Base-by-base conservation (phyloP, 2,113 vertebrate species). In the Pavo muticus region DNA sequence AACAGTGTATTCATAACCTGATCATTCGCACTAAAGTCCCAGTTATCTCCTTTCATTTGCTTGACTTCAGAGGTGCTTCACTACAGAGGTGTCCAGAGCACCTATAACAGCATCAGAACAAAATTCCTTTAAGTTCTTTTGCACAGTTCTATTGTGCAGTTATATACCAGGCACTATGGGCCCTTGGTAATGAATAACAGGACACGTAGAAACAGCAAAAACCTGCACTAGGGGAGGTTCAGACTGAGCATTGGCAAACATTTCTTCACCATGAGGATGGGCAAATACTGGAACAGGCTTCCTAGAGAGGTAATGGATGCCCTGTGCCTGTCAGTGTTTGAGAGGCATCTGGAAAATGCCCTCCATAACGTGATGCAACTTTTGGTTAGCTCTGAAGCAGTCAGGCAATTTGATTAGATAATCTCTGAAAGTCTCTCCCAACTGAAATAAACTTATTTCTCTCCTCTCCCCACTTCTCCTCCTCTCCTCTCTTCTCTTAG, bases 1-100 rank as follows among this genome's bases (percentile, higher is more conserved):
- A 96, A 68, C 1, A 15, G 30, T 57, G 25, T 61, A 93, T 91
- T 83, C 54, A 63, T 88, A 90, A 71, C 9, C 40, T 83, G 48
- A 92, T 81, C 47, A 45, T 81, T 96, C 65, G 64, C 61, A 84
- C 30, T 88, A 86, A 95, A 78, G 37, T 57, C 93, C 63, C 30
- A 82, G 12, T 88, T 68, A 69, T 29, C 27, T 89, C 20, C 32
- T 95, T 89, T 92, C 61, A 79, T 83, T 64, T 91, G 40, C 54
- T 50, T 88, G 27, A 39, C 19, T 91, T 35, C 35, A 35, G 35
- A 35, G 35, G 35, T 56, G 32, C 35, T 89, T 82, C 54, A 45
- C 24, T 60, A 75, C 76, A 78, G 35, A 27, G 19, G 11, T 54
- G 32, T 64, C 69, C 47, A 87, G 63, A 32, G 48, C 29, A 92